A percentile compares a stretch with the other conserved stretches of the same genome.
Evolutionary conservation across 2,888 invertebrate genomes (phyloP).

Genomic region (Orthosia gothica): DNA sequence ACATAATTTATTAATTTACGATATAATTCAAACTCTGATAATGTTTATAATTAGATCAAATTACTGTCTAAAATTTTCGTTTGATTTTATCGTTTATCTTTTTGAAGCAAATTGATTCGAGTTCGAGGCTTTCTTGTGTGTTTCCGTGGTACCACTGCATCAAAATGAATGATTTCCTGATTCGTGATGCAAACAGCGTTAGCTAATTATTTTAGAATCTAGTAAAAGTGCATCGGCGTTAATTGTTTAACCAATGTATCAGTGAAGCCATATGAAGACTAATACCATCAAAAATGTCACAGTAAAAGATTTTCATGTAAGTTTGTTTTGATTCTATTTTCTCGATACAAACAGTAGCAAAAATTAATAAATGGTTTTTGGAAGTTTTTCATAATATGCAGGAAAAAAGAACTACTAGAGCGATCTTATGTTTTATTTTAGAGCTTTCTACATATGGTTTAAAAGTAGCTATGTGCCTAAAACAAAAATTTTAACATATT

Average conservation of each 20-base stretch:
- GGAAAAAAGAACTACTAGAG: not conserved
- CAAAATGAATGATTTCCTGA: constrained; percentile 25
- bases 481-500: not conserved
- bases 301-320: constrained; percentile 24
- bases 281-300: not conserved
- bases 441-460: not conserved
- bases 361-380: not conserved
- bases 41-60: not conserved
- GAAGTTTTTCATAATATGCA: not conserved
- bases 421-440: not conserved
- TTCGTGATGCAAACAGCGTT: constrained; percentile 7
- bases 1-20: too few relatives aligned
- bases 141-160: constrained; percentile 23
- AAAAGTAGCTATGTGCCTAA: not conserved
- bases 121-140: not conserved
- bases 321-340: constrained; percentile 7
- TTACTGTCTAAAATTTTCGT: not conserved
- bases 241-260: not conserved
- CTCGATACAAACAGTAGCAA: not conserved
- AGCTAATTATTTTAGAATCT: not conserved
- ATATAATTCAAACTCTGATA: not conserved
- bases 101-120: constrained; percentile 4
- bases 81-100: not conserved
- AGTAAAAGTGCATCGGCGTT: not conserved
- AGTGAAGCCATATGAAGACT: not conserved